Base-by-base conservation (phyloP, 2,113 vertebrate species). In the Chaetorhynchus papuensis region DNA sequence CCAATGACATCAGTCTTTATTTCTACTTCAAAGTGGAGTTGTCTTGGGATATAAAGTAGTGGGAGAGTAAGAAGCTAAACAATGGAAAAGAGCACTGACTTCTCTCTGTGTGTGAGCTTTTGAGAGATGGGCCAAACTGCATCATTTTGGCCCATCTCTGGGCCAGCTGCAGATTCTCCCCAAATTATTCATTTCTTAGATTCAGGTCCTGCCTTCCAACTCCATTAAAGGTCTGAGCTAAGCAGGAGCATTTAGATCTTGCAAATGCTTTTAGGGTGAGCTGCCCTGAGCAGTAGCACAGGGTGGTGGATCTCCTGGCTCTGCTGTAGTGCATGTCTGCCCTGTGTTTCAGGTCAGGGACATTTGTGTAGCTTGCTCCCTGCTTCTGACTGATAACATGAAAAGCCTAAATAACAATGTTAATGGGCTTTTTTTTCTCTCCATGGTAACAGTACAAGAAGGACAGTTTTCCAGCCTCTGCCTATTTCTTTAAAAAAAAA, bases 381-480 rank as follows among this genome's bases (percentile, higher is more conserved):
- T 71, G 76, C 72, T 92, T 88, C 93, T 86, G 75, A 71, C 50
- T 71, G 88, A 78, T 96, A 75, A 70, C 71, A 70, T 52, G 68
- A 88, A 85, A 94, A 88, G 30, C 22, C 76, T 93, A 70, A 90
- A 83, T 74, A 95, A 72, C 52, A 79, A 63, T 31, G 50, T 78
- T 83, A 75, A 71, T 68, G 56, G 64, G 41, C 18, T 86, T 90
- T 90, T 89, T 92, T 91, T 92, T 64, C 71, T 95, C 76, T 94
- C 90, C 88, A 81, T 90, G 86, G 85, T 94, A 94, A 81, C 90
- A 68, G 56, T 19, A 68, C 39, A 83, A 86, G 76, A 66, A 93
- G 82, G 79, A 77, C 52, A 78, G 35, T 64, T 78, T 80, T 95
- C 49, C 76, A 75, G 39, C 35, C 31, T 85, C 66, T 90, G 35